Conservation (phyloP, 2,888 invertebrate genomes). For the Apodemia duryi region DNA sequence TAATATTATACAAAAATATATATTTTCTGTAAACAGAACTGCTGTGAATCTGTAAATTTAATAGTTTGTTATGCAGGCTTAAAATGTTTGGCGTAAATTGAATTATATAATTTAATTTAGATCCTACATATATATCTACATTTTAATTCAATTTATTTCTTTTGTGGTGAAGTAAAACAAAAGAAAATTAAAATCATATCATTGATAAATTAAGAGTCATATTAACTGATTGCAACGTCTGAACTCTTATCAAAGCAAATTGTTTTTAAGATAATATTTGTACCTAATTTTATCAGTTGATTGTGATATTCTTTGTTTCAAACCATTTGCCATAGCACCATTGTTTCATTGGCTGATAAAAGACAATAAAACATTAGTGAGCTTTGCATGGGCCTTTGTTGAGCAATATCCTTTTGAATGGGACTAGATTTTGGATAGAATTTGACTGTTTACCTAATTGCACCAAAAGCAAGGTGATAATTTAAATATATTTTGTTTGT, state of each 20-base stretch:
- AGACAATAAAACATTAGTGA: conserved; percentile 53
- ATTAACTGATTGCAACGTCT: not conserved
- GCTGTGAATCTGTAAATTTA: too few species aligned
- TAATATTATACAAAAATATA: too few species aligned
- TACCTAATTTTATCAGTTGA: conserved; percentile 47
- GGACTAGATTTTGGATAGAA: not conserved
- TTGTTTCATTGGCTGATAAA: conserved; percentile 52
- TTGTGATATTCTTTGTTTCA: conserved; percentile 56
- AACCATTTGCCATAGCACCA: conserved; percentile 44
- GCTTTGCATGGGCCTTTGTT: conserved; percentile 40
- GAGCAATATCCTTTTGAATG: conserved; percentile 16
- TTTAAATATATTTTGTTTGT: too few species aligned
- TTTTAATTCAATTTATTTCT: not conserved
- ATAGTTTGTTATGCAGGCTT: too few species aligned
- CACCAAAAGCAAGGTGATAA: too few species aligned
- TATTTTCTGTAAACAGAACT: too few species aligned
- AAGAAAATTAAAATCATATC: not conserved
- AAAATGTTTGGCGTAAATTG: not conserved
- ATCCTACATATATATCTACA: not conserved
- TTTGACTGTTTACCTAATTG: not conserved
- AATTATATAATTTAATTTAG: not conserved
- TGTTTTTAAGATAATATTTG: conserved; percentile 31
- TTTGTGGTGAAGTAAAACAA: not conserved
- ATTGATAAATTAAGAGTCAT: not conserved
- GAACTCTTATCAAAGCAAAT: conserved; percentile 13